Evolutionary conservation across 2,888 invertebrate genomes (phyloP).

Genomic region (Acleris laterana): DNA sequence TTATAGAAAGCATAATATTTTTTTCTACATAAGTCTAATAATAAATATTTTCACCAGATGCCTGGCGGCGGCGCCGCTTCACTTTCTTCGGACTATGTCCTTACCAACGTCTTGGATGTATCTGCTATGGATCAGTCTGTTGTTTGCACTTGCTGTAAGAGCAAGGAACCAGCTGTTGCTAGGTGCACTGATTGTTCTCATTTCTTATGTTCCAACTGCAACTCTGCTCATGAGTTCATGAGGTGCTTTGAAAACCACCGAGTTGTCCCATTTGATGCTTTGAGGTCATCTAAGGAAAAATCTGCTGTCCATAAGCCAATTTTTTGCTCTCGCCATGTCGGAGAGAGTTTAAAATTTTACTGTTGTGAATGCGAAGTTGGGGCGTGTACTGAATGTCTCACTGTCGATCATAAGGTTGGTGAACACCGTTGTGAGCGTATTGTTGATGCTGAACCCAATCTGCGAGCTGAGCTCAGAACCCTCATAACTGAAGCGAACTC

Average conservation of each 20-base stretch:
- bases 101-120: conserved; percentile 93
- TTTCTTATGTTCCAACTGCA: conserved; percentile 96
- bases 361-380: conserved; percentile 94
- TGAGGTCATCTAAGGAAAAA: conserved; percentile 90
- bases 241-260: conserved; percentile 97
- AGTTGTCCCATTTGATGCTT: conserved; percentile 94
- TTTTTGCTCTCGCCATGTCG: conserved; percentile 91
- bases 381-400: conserved; percentile 94
- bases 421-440: conserved; percentile 93
- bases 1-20: neutral
- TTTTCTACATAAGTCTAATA: neutral
- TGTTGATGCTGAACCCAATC: conserved; percentile 90
- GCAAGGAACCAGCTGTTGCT: conserved; percentile 96
- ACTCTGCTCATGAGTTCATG: conserved; percentile 98
- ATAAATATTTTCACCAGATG: conserved; percentile 73
- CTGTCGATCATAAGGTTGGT: conserved; percentile 92
- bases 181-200: conserved; percentile 97
- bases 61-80: conserved; percentile 90
- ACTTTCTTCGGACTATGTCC: conserved; percentile 93
- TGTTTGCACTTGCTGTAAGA: conserved; percentile 97
- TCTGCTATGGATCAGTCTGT: conserved; percentile 89
- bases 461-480: conserved; percentile 90
- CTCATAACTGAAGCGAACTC: conserved; percentile 90
- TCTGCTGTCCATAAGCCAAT: conserved; percentile 95
- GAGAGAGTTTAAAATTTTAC: conserved; percentile 94